Evolutionary conservation across 64 coral and sea anemone genomes (phyloP).

Genomic region (Platygyra sinensis): DNA sequence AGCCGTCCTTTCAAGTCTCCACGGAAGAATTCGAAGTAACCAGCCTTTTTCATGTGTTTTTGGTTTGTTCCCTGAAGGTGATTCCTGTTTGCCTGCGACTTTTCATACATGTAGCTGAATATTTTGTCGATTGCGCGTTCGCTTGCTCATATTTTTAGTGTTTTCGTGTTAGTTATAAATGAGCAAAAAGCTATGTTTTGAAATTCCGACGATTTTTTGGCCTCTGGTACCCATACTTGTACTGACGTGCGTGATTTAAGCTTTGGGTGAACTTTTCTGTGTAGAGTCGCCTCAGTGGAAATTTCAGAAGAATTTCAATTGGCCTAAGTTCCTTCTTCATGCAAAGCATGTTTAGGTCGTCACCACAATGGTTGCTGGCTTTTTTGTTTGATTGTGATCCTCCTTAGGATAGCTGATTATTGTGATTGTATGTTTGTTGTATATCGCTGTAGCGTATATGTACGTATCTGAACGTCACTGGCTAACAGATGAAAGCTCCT

Average conservation of each 20-base stretch:
- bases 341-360: neutral
- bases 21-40: constrained; percentile 29
- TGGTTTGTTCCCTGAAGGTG: neutral
- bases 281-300: too few species aligned
- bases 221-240: too few species aligned
- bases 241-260: neutral
- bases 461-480: too few species aligned
- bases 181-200: neutral
- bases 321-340: neutral
- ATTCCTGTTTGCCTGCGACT: neutral
- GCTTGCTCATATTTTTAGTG: neutral
- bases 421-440: neutral
- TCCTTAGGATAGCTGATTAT: neutral
- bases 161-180: constrained; percentile 1
- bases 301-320: too few species aligned
- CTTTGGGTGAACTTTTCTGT: neutral
- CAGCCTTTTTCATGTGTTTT: constrained; percentile 2
- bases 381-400: constrained; percentile 4
- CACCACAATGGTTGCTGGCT: neutral
- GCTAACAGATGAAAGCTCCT: too few species aligned
- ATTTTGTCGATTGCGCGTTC: neutral
- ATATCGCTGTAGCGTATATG: neutral
- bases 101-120: neutral
- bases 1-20: neutral
- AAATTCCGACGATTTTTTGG: neutral